These are phyloP conservation scores for Branchinecta lynchi DNA, from an alignment of 1,140 invertebrate species.

Conservation along the genomic window DNA sequence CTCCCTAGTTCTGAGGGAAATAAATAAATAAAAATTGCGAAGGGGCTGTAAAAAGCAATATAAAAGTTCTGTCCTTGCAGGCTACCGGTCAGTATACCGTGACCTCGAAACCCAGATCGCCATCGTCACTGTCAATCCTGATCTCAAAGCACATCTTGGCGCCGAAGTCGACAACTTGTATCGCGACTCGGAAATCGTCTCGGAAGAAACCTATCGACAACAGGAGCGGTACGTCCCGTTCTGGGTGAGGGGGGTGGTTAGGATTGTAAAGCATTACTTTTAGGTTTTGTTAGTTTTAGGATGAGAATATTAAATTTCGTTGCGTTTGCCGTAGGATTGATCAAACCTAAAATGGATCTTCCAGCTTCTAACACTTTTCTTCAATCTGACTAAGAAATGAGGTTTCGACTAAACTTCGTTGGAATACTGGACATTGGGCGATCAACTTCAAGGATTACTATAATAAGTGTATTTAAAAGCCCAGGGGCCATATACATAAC, in stretches of 20 bases:
- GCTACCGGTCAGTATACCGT: conserved; percentile 58
- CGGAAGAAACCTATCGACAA: conserved; percentile 30
- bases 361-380: too few species aligned
- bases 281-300: conserved; percentile 21
- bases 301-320: background rate
- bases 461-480: too few species aligned
- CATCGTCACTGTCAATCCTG: conserved; percentile 60
- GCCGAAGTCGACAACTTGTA: conserved; percentile 44
- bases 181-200: conserved; percentile 36
- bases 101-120: conserved; percentile 88
- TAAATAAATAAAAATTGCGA: too few species aligned
- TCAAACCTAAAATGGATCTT: too few species aligned
- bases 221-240: conserved; percentile 33
- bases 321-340: background rate
- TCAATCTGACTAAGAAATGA: too few species aligned
- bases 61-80: conserved; percentile 27
- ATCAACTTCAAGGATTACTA: too few species aligned
- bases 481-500: too few species aligned
- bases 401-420: too few species aligned
- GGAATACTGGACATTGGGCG: too few species aligned
- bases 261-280: conserved; percentile 34
- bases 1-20: too few species aligned
- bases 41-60: too few species aligned
- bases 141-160: conserved; percentile 39
- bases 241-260: conserved; percentile 35